Evolutionary conservation across 2,113 vertebrate species (phyloP), one percentile per base, ranked within the genome.

Genomic region (Poeciliopsis prolifica): DNA sequence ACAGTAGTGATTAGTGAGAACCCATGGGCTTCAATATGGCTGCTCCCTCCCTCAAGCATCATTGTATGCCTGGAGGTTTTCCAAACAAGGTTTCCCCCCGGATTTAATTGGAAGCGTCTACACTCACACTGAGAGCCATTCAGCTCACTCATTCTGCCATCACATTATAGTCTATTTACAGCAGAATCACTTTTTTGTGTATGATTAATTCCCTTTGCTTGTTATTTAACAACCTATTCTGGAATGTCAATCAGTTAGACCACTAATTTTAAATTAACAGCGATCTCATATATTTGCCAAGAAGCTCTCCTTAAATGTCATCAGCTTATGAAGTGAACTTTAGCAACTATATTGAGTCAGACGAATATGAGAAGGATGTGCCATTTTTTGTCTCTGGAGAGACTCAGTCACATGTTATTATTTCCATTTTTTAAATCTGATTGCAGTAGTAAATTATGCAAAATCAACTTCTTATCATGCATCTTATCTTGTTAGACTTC

Each of bases 11-110:
- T 91, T 88, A 87, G 70, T 72, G 75, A 86, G 80, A 73, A 72
- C 86, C 81, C 87, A 80, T 65, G 79, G 85, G 88, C 65, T 78
- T 90, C 73, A 82, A 51, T 70, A 64, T 75, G 68, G 87, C 74
- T 78, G 35, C 44, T 74, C 84, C 78, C 71, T 88, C 86, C 84
- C 79, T 72, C 24, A 66, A 80, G 87, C 82, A 77, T 70, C 66
- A 63, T 44, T 81, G 66, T 80, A 81, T 70, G 87, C 87, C 85
- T 81, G 76, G 76, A 86, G 82, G 82, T 80, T 74, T 87, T 62
- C 84, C 75, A 83, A 84, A 88, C 78, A 89, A 86, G 35, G 63
- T 63, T 67, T 88, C 78, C 72, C 82, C 31, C n/a, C 72, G 76
- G 86, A 84, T 78, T 14, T 82, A 86, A 90, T 86, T 85, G 85